A percentile compares a stretch with the other conserved stretches of the same genome.
These are phyloP conservation scores for Heliconius aoede DNA, from an alignment of 2,888 invertebrate species.

Conservation along the genomic window DNA sequence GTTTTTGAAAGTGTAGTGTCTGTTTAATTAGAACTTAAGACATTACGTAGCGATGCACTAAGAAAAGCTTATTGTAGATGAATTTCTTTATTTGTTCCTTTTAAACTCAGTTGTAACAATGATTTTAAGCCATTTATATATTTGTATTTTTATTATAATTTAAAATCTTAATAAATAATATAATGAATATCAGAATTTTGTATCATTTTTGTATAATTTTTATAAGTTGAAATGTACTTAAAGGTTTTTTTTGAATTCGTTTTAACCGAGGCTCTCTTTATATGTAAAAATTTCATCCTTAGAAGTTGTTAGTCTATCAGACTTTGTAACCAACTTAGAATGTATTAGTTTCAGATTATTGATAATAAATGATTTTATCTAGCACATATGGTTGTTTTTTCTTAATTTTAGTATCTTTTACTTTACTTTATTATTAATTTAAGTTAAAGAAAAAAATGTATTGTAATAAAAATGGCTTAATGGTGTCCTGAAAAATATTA, in stretches of 20 bases:
- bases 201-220: conserved; percentile 51
- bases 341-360: conserved; percentile 53
- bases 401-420: too few relatives aligned
- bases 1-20: background rate
- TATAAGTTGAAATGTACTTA: conserved; percentile 66
- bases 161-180: conserved; percentile 21
- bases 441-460: too few relatives aligned
- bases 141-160: conserved; percentile 24
- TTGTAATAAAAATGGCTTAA: too few relatives aligned
- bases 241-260: conserved; percentile 55
- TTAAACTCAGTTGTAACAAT: conserved; percentile 5
- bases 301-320: conserved; percentile 46
- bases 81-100: conserved; percentile 6
- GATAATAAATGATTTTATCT: conserved; percentile 62
- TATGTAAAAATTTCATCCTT: conserved; percentile 37
- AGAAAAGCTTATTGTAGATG: conserved; percentile 5
- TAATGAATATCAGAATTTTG: conserved; percentile 32
- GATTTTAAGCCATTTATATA: conserved; percentile 10
- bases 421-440: too few relatives aligned
- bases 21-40: conserved; percentile 9
- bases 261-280: conserved; percentile 62
- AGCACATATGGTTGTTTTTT: conserved; percentile 63
- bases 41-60: background rate
- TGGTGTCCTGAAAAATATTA: too few relatives aligned
- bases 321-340: conserved; percentile 51